Base-by-base conservation (phyloP, 2,797 vertebrate genomes). In the Pogonophryne albipinna region DNA sequence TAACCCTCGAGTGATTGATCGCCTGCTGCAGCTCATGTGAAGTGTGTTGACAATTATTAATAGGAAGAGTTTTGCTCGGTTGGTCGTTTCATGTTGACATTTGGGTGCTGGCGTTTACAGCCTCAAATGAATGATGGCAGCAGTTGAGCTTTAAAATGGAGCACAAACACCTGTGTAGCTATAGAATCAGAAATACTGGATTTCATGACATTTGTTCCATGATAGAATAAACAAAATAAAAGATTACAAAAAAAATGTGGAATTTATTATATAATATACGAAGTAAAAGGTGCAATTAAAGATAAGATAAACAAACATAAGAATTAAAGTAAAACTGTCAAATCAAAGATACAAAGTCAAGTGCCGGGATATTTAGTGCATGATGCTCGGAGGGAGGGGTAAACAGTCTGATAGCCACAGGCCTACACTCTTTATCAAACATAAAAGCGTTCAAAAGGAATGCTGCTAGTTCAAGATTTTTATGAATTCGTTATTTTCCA, bases 51-150 rank as follows among this genome's bases (percentile, higher is more conserved):
- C 7, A 49, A 27, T 10, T 60, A 59, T 64, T 45, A 27, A 47
- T 55, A 19, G n/a, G 61, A 20, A 19, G 44, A 4, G 23, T 61
- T 75, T 51, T 34, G 27, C 41, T 74, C 7, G 27, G 27, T 51
- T n/a, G 6, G 14, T 58, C 19, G 4, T 65, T 56, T 72, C 10
- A 59, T 65, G 42, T 61, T 58, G 31, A 42, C 19, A 0, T 49
- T 20, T 47, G 7, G 10, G 11, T 27, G 5, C 23, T 42, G 44
- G 44, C 15, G 31, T 31, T 55, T 38, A 38, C 34, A 9, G 34
- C 34, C 34, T 38, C 34, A 38, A 38, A 38, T 38, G 34, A 38
- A 38, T 27, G 0, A 27, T 27, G 27, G 1, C 17, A 6, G 10
- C 5, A 53, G 13, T 17, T 16, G 2, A 19, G 17, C 12, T 31